These are phyloP conservation scores for Andrena camellia DNA, from an alignment of 2,888 invertebrate species.

Conservation along the genomic window DNA sequence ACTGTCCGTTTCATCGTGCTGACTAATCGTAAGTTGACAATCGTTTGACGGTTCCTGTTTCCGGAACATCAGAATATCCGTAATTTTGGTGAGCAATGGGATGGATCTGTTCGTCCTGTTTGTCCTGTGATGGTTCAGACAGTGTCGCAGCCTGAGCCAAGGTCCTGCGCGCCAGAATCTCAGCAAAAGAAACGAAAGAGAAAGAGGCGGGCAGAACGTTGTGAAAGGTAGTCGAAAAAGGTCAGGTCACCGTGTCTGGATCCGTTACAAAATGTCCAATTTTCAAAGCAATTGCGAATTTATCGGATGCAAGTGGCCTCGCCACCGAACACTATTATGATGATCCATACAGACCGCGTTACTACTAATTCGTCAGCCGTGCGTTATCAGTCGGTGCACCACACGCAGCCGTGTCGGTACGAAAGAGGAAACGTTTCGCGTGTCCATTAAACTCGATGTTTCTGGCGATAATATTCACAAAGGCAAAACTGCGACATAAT, in stretches of 20 bases:
- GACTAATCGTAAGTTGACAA: too few species aligned
- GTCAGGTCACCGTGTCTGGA: neutral
- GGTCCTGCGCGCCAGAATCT: neutral
- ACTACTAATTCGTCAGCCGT: neutral
- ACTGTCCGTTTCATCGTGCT: too few species aligned
- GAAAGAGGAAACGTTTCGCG: constrained; percentile 76
- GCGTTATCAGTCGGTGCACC: constrained; percentile 40
- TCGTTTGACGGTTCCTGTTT: too few species aligned
- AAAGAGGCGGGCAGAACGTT: neutral
- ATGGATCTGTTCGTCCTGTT: too few species aligned
- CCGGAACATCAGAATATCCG: too few species aligned
- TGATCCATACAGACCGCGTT: neutral
- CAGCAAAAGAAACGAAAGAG: neutral
- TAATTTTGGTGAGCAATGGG: too few species aligned
- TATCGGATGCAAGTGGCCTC: neutral
- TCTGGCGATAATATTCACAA: constrained; percentile 69
- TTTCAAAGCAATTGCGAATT: neutral
- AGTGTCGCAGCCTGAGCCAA: neutral
- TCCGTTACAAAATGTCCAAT: neutral
- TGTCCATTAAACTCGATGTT: constrained; percentile 75
- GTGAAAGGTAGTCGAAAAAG: neutral
- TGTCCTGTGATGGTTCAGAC: too few species aligned
- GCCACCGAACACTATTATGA: neutral
- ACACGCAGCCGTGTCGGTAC: constrained; percentile 36
- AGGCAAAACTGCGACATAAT: constrained; percentile 19